Evolutionary conservation across 1,140 invertebrate species (phyloP).

Genomic region (Trichonephila clavipes): DNA sequence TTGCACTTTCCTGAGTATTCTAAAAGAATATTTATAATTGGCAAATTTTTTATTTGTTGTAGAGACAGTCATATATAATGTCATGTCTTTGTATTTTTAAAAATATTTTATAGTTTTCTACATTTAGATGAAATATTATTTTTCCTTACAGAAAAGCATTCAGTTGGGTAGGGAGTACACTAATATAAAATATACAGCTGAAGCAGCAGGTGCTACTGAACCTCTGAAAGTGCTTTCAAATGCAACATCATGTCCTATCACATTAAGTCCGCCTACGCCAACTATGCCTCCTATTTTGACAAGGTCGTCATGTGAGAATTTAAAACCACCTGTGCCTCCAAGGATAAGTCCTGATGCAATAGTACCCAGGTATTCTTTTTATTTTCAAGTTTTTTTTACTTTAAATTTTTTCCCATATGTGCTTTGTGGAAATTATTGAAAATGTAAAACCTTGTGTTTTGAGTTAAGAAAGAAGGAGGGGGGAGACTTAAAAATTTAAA

Average conservation of each 20-base stretch:
- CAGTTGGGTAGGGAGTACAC: constrained; percentile 94
- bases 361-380: constrained; percentile 61
- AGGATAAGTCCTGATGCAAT: constrained; percentile 74
- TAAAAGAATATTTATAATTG: no score
- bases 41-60: no score
- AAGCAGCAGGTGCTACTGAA: constrained; percentile 80
- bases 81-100: no score
- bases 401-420: not conserved
- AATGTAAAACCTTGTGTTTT: no score
- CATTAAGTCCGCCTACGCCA: constrained; percentile 70
- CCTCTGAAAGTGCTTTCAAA: constrained; percentile 76
- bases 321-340: constrained; percentile 77
- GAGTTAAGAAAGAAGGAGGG: no score
- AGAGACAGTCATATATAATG: no score
- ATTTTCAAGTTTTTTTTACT: not conserved
- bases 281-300: constrained; percentile 78
- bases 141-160: constrained; percentile 86
- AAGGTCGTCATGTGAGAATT: constrained; percentile 75
- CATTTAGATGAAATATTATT: not conserved
- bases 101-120: no score
- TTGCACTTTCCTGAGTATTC: no score
- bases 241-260: constrained; percentile 60
- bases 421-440: no score
- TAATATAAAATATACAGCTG: constrained; percentile 86
- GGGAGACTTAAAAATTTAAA: no score